These are phyloP conservation scores for Drosophila stalkeri DNA, from an alignment of 2,888 invertebrate species.

Conservation along the genomic window DNA sequence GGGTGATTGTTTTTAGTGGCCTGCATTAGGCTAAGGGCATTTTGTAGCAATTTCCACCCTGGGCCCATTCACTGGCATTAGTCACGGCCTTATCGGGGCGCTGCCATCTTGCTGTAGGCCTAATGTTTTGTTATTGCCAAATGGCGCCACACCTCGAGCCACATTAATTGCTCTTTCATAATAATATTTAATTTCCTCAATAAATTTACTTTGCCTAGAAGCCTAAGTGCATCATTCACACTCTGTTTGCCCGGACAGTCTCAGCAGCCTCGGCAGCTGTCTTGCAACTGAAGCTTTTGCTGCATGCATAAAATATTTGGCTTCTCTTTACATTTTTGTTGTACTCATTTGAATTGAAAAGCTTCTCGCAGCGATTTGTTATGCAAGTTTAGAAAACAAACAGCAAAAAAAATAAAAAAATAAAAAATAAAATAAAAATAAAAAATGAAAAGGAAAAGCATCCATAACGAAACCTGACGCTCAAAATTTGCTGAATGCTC, in stretches of 20 bases:
- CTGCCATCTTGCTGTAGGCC: conserved; percentile 60
- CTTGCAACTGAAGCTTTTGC: background rate
- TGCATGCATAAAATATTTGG: conserved; percentile 71
- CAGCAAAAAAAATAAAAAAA: conserved; percentile 25
- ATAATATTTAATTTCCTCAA: conserved; percentile 41
- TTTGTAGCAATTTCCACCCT: conserved; percentile 61
- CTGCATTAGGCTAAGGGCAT: conserved; percentile 59
- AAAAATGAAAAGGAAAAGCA: conserved; percentile 23
- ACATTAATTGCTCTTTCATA: conserved; percentile 52
- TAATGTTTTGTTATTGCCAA: conserved; percentile 34
- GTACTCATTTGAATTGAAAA: conserved; percentile 73
- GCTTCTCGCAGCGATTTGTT: conserved; percentile 72
- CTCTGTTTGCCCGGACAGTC: conserved; percentile 52
- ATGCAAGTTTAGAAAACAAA: conserved; percentile 75
- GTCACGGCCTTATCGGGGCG: conserved; percentile 76
- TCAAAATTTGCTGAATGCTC: conserved; percentile 69
- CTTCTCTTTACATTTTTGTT: conserved; percentile 45
- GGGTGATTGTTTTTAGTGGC: conserved; percentile 47
- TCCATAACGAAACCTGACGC: conserved; percentile 65
- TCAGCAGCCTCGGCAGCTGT: background rate
- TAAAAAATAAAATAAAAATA: conserved; percentile 14
- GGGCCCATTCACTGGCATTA: conserved; percentile 55
- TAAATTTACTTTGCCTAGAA: conserved; percentile 29
- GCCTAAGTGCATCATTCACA: conserved; percentile 69
- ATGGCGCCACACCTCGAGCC: conserved; percentile 27